These are phyloP conservation scores for Monochamus alternatus DNA, from an alignment of 2,888 invertebrate genomes.

Conservation along the genomic window DNA sequence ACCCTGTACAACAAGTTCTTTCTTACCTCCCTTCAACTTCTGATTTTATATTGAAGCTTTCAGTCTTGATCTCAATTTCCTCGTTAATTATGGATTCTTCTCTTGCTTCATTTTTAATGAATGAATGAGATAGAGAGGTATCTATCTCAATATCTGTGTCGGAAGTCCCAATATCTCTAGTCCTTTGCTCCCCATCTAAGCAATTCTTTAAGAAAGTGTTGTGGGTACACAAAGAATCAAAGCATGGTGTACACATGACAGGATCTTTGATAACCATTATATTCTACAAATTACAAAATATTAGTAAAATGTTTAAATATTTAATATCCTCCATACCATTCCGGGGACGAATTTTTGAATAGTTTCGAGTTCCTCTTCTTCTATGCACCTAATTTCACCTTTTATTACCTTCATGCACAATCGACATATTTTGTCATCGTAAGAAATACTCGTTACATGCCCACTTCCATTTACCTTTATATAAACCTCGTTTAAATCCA, in stretches of 20 bases:
- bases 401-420: background rate
- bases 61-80: too few species aligned
- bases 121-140: too few species aligned
- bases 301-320: background rate
- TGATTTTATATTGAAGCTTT: too few species aligned
- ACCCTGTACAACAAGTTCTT: too few species aligned
- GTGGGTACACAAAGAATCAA: background rate
- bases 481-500: background rate
- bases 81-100: too few species aligned
- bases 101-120: too few species aligned
- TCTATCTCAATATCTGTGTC: too few species aligned
- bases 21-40: too few species aligned
- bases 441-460: background rate
- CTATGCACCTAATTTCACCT: background rate
- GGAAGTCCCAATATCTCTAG: too few species aligned
- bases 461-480: background rate
- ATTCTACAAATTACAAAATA: background rate
- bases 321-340: background rate
- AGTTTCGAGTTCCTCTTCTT: background rate
- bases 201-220: background rate
- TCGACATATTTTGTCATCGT: background rate
- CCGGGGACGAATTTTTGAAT: background rate
- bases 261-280: background rate
- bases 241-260: background rate
- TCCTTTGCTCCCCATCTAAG: background rate